These are phyloP conservation scores for Sericinus montela DNA, from an alignment of 2,888 invertebrate species.

Conservation along the genomic window DNA sequence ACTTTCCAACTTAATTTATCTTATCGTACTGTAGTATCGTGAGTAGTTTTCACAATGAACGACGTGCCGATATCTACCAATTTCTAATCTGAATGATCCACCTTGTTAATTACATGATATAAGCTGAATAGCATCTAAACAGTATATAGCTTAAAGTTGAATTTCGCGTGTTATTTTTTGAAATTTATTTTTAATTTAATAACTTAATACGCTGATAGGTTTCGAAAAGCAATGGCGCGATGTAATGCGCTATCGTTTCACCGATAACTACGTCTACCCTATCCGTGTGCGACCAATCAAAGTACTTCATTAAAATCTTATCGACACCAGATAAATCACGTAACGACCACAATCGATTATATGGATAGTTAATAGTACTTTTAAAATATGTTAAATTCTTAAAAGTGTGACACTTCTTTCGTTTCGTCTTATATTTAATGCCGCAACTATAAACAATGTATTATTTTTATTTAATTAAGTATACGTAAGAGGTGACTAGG, in stretches of 20 bases:
- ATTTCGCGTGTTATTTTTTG: slow-evolving; percentile 30
- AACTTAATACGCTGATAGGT: slow-evolving; percentile 73
- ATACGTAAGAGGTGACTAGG: no score
- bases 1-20: slow-evolving; percentile 70
- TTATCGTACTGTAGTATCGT: slow-evolving; percentile 73
- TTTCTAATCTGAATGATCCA: slow-evolving; percentile 77
- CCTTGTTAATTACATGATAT: slow-evolving; percentile 62
- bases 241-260: slow-evolving; percentile 60
- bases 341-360: slow-evolving; percentile 77
- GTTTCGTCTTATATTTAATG: no score
- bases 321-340: slow-evolving; percentile 78
- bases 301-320: slow-evolving; percentile 80
- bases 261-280: slow-evolving; percentile 63
- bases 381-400: slow-evolving; percentile 69
- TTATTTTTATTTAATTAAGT: no score
- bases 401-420: slow-evolving; percentile 36
- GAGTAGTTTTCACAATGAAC: slow-evolving; percentile 76
- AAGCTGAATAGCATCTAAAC: slow-evolving; percentile 37
- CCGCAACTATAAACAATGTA: no score
- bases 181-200: slow-evolving; percentile 74
- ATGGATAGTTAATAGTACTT: slow-evolving; percentile 75
- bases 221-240: slow-evolving; percentile 67
- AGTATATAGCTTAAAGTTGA: slow-evolving; percentile 35
- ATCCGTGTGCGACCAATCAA: slow-evolving; percentile 75
- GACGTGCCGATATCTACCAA: slow-evolving; percentile 76